Evolutionary conservation across 2,113 vertebrate species (phyloP).

Genomic region (Prionailurus bengalensis): DNA sequence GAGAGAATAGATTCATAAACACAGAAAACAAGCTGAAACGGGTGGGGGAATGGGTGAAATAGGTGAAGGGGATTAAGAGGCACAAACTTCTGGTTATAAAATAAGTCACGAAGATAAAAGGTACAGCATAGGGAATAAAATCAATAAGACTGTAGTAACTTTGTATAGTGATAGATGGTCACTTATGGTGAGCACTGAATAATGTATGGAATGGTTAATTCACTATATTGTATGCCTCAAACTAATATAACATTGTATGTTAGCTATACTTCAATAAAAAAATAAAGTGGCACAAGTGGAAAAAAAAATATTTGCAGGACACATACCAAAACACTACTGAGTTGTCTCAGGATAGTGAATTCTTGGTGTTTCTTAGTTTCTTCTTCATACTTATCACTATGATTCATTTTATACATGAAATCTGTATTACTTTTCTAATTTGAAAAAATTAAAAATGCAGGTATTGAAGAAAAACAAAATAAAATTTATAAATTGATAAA

Average conservation of each 20-base stretch:
- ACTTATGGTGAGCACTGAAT: background rate
- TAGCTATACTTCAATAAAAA: background rate
- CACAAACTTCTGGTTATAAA: background rate
- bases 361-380: background rate
- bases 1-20: background rate
- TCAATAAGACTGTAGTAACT: background rate
- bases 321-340: background rate
- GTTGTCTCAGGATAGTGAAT: background rate
- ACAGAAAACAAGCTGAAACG: background rate
- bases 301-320: background rate
- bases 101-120: background rate
- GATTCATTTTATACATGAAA: slow-evolving; percentile 39
- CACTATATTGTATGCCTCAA: background rate
- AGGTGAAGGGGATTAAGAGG: background rate
- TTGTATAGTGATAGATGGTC: background rate
- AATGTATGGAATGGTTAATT: background rate
- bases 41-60: background rate
- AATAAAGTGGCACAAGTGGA: background rate
- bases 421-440: background rate
- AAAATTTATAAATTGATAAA: slow-evolving; percentile 1
- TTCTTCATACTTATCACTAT: background rate
- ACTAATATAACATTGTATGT: background rate
- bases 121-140: background rate
- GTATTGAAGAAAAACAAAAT: slow-evolving; percentile 18
- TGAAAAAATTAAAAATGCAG: background rate